Evolutionary conservation across 2,888 invertebrate species (phyloP).

Genomic region (Phasia obesa): DNA sequence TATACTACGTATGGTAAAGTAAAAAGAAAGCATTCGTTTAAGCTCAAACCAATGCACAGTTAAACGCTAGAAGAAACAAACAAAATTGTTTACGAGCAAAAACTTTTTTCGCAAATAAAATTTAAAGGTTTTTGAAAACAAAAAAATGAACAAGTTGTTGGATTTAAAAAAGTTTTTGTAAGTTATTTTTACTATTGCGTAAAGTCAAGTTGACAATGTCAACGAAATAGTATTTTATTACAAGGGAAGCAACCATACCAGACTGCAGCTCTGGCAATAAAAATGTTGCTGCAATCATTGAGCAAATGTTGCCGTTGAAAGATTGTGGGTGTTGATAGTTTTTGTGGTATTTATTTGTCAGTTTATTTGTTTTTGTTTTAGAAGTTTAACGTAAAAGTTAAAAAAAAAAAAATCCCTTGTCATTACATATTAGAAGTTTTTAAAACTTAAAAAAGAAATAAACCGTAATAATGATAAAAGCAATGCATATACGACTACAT

Average conservation of each 20-base stretch:
- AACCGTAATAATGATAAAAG: no score
- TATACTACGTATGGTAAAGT: no score
- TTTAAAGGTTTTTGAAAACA: conserved; percentile 59
- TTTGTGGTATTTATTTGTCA: no score
- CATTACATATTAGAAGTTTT: no score
- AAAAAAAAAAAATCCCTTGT: no score
- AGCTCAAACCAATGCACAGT: neutral
- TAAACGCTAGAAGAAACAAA: neutral
- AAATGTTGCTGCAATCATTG: no score
- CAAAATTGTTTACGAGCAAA: neutral
- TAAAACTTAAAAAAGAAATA: no score
- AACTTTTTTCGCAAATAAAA: conserved; percentile 53
- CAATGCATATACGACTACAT: no score
- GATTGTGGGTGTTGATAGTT: no score
- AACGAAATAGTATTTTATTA: conserved; percentile 64
- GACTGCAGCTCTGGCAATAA: neutral
- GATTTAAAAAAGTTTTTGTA: conserved; percentile 47
- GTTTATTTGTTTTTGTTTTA: no score
- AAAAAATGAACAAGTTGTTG: conserved; percentile 57
- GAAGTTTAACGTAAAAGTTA: no score
- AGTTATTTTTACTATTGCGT: conserved; percentile 57
- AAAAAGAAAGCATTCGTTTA: conserved; percentile 13
- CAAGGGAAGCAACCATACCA: neutral
- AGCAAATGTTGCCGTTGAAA: no score
- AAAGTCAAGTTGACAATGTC: conserved; percentile 67